Percentiles rank a stretch among this genome's conserved stretches.
Conservation (phyloP, 2,797 vertebrate species). For the Urocyon cinereoargenteus region DNA sequence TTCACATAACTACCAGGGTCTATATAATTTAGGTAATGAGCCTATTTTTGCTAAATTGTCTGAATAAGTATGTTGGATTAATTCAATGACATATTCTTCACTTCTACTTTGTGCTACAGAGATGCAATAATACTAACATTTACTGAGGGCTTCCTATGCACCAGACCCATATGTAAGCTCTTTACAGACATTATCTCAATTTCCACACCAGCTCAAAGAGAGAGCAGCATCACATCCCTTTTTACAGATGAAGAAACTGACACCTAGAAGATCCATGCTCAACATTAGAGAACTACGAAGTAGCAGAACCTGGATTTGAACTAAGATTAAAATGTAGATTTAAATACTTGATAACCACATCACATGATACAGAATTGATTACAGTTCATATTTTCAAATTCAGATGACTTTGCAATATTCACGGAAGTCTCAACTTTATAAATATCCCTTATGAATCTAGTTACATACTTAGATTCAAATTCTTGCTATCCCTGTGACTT, state of each 20-base stretch:
- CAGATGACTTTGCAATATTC: slow-evolving; percentile 26
- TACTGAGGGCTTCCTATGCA: not conserved
- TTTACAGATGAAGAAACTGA: slow-evolving; percentile 51
- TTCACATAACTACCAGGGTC: not conserved
- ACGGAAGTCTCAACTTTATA: not conserved
- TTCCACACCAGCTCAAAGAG: not conserved
- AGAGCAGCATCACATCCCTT: not conserved
- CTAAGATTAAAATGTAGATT: not conserved
- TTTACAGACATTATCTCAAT: slow-evolving; percentile 51
- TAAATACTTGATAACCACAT: not conserved
- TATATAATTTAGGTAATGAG: slow-evolving; percentile 53
- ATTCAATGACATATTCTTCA: slow-evolving; percentile 53
- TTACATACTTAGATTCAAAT: not conserved
- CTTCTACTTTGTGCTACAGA: slow-evolving; percentile 31
- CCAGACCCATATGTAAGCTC: not conserved
- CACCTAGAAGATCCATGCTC: not conserved
- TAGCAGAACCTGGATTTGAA: slow-evolving; percentile 23
- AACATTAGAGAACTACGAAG: not conserved
- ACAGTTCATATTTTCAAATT: slow-evolving; percentile 12
- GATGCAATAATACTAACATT: not conserved
- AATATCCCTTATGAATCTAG: not conserved
- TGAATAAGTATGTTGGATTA: slow-evolving; percentile 64
- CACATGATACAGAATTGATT: not conserved
- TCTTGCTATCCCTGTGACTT: not conserved
- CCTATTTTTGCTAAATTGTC: slow-evolving; percentile 63